Evolutionary conservation across 2,113 vertebrate genomes (phyloP).

Genomic region (Lanius collurio): DNA sequence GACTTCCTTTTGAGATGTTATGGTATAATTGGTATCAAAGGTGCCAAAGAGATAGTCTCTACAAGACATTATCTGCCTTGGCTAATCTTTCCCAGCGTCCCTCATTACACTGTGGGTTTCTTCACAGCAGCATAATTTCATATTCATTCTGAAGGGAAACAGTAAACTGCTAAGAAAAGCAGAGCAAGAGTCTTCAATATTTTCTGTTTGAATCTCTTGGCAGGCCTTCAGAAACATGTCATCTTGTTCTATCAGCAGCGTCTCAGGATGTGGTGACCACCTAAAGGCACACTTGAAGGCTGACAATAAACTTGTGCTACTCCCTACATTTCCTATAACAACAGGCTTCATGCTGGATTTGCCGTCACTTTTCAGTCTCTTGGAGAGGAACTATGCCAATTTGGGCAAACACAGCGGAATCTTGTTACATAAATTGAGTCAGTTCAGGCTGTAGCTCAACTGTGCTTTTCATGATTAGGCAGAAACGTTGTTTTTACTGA

Average conservation of each 20-base stretch:
- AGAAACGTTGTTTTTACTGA: neutral
- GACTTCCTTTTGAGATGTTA: conserved; percentile 51
- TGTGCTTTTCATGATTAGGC: conserved; percentile 30
- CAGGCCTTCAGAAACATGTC: conserved; percentile 62
- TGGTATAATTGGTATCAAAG: conserved; percentile 59
- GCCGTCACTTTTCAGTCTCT: conserved; percentile 31
- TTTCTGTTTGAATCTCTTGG: conserved; percentile 51
- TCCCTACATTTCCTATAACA: conserved; percentile 51
- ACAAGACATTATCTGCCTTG: conserved; percentile 57
- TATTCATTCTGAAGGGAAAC: conserved; percentile 32
- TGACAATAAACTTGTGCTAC: conserved; percentile 64
- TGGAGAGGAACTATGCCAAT: conserved; percentile 56
- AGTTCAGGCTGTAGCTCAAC: neutral
- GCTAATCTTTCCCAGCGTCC: conserved; percentile 49
- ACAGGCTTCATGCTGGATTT: conserved; percentile 47
- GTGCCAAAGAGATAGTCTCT: conserved; percentile 48
- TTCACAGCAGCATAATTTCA: conserved; percentile 49
- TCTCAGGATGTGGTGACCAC: conserved; percentile 67
- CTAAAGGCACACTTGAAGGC: conserved; percentile 63
- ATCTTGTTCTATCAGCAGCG: conserved; percentile 40
- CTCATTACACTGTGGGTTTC: conserved; percentile 46
- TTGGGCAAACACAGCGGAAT: conserved; percentile 41
- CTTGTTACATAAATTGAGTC: conserved; percentile 42
- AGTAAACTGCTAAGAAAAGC: conserved; percentile 50
- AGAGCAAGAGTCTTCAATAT: neutral